Evolutionary conservation across 2,797 vertebrate genomes (phyloP), one percentile per base, ranked within the genome.

Genomic region (Pangasius sanitwongsei): DNA sequence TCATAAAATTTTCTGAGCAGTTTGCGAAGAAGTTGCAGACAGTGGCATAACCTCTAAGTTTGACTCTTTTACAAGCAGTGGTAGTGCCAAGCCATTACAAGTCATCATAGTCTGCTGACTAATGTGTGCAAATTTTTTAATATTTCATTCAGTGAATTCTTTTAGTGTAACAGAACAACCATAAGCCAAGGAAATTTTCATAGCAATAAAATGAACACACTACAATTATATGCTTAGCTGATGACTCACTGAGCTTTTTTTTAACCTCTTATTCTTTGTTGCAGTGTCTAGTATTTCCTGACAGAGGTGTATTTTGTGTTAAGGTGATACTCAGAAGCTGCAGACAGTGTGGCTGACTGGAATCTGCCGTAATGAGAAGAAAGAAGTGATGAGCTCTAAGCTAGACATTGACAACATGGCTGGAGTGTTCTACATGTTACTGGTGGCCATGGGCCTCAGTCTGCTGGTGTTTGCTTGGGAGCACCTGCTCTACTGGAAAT

Each of bases 351-450:
- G 99, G 99, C 96, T 99, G 72, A 99, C 98, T 0, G 98, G 98
- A 1, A 99, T 99, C 95, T 99, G 99, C 92, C 97, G 99, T 13
- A 99, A 99, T 0, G 99, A 99, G 95, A 99, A 99, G 96, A 99
- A 99, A 0, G 99, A 99, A 93, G 98, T 98, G 89, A 98, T 99
- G 97, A 99, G 98, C 96, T 99, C 97, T 89, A 99, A 99, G 93
- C 94, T 99, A 92, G 98, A 99, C 93, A 99, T 99, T 0, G 98
- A 99, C 95, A 99, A 99, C 95, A 99, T 99, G 98, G 98, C 98
- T 0, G 98, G 98, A 0, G 98, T 99, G 75, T 99, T 99, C 96
- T 99, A 99, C 94, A 99, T 99, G 98, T 96, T 99, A 93, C 95
- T 99, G 3, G 98, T 99, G 89, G 98, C 98, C 92, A 99, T 99